Conservation (phyloP, 1,140 invertebrate species). For the Papilio xuthus region DNA sequence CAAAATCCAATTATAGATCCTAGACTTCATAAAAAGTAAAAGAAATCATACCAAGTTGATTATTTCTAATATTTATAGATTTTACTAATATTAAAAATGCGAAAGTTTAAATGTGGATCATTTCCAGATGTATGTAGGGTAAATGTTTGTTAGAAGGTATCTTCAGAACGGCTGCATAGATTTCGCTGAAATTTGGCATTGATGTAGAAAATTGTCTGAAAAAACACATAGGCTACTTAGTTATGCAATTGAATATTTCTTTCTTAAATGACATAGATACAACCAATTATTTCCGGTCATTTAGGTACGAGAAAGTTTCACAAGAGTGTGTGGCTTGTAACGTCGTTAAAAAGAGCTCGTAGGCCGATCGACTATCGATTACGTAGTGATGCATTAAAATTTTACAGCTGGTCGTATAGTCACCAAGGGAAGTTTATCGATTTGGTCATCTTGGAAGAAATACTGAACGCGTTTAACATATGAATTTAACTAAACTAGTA, state of each 20-base stretch:
- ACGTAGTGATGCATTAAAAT: conserved; percentile 65
- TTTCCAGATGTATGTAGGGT: too few species aligned
- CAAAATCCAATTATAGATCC: too few species aligned
- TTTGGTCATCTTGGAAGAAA: conserved; percentile 53
- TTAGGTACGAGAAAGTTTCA: background rate
- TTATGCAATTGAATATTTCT: background rate
- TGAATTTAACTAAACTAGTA: background rate
- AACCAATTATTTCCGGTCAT: background rate
- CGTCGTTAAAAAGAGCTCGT: conserved; percentile 8
- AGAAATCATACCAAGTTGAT: too few species aligned
- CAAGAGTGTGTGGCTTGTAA: background rate
- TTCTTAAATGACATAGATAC: background rate
- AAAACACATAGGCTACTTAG: too few species aligned
- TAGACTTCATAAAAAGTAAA: too few species aligned
- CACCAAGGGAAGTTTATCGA: conserved; percentile 57
- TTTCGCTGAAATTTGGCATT: too few species aligned
- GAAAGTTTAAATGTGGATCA: too few species aligned
- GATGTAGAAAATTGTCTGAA: too few species aligned
- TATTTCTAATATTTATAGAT: too few species aligned
- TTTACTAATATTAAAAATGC: too few species aligned
- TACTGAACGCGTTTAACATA: background rate
- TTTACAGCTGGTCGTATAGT: conserved; percentile 60
- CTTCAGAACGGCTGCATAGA: too few species aligned
- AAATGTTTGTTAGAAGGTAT: too few species aligned
- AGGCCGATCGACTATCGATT: conserved; percentile 53